Percentiles rank a stretch among this genome's conserved stretches.
Conservation (phyloP, 1,140 invertebrate species). For the Formica selysi region DNA sequence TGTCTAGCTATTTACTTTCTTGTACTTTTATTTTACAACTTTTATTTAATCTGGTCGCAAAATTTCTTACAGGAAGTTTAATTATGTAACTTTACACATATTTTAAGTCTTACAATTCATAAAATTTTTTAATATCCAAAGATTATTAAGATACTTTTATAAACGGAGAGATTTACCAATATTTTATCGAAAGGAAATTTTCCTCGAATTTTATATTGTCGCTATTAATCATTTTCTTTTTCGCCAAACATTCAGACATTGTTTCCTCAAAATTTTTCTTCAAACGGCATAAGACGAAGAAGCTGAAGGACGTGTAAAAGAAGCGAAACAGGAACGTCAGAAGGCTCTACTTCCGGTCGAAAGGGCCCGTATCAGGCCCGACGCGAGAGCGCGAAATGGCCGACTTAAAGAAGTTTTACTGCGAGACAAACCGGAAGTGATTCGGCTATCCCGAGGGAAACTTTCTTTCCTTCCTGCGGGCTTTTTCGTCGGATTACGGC, state of each 20-base stretch:
- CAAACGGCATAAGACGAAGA: constrained; percentile 43
- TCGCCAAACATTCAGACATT: constrained; percentile 51
- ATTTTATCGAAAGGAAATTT: neutral
- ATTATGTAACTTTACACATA: neutral
- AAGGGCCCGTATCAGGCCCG: constrained; percentile 74
- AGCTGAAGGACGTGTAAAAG: constrained; percentile 53
- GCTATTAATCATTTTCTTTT: constrained; percentile 27
- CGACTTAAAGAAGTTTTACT: constrained; percentile 83
- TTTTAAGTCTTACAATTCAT: neutral
- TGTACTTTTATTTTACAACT: neutral
- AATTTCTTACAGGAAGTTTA: neutral
- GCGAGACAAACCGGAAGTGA: constrained; percentile 84
- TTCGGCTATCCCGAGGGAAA: constrained; percentile 77
- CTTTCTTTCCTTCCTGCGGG: constrained; percentile 67
- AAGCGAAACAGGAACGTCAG: constrained; percentile 33
- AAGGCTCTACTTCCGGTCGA: constrained; percentile 77
- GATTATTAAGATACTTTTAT: neutral
- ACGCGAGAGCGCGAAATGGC: constrained; percentile 77
- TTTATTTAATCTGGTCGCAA: neutral
- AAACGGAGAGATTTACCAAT: neutral
- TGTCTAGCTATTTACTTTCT: neutral
- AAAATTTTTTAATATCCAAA: neutral
- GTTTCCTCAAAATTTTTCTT: constrained; percentile 37
- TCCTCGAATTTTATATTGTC: neutral
- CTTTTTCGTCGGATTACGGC: constrained; percentile 80